phyloP scores from a whole-genome alignment of 2,888 invertebrate genomes.

The Silvanus unidentatus region DNA sequence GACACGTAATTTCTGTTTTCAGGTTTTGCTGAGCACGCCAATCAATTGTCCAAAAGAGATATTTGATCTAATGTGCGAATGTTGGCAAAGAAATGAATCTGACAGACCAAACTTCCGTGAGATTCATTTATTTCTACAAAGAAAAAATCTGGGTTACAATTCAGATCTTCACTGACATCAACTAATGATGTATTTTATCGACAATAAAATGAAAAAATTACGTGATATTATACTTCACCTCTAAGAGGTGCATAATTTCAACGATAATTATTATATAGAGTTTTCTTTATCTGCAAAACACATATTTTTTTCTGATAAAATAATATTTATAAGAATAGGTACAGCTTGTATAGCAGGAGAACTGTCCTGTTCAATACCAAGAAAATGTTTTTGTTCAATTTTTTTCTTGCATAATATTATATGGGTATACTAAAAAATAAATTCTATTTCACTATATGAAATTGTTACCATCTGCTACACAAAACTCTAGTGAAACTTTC shows the following conservation, averaged over 20 bases:
- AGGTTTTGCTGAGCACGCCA: slow-evolving; percentile 61
- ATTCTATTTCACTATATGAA: too few species aligned
- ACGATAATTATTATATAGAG: too few species aligned
- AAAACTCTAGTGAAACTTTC: too few species aligned
- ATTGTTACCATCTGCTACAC: too few species aligned
- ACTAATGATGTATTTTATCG: slow-evolving; percentile 30
- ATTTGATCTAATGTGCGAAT: slow-evolving; percentile 80
- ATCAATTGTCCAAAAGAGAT: slow-evolving; percentile 78
- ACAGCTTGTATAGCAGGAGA: not conserved
- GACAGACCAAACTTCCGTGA: slow-evolving; percentile 76
- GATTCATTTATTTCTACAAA: slow-evolving; percentile 77
- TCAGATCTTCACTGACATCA: slow-evolving; percentile 42
- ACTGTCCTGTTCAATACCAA: too few species aligned
- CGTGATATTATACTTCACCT: slow-evolving; percentile 28
- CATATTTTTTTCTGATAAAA: not conserved
- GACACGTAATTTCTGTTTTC: slow-evolving; percentile 8
- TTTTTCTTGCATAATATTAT: too few species aligned
- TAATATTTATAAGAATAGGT: not conserved
- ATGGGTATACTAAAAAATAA: too few species aligned
- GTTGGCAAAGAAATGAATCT: slow-evolving; percentile 75
- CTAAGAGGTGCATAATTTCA: slow-evolving; percentile 6
- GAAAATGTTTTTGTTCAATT: too few species aligned
- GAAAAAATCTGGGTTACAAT: slow-evolving; percentile 62
- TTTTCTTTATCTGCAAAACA: too few species aligned
- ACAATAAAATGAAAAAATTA: slow-evolving; percentile 35